Conservation (phyloP, 1,140 invertebrate species). For the Anadara kagoshimensis region DNA sequence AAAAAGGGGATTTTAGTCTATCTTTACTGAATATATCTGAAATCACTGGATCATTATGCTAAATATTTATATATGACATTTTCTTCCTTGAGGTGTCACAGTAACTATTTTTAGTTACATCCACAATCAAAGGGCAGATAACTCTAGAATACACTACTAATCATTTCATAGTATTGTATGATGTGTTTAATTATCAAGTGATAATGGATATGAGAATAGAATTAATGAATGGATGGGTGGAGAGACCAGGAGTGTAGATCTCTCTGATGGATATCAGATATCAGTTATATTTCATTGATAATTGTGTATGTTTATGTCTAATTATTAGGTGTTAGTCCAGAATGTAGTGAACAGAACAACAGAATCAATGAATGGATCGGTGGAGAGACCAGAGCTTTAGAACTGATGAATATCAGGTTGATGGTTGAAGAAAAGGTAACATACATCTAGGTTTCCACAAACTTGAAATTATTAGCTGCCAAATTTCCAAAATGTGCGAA, state of each 20-base stretch:
- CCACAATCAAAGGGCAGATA: too few relatives aligned
- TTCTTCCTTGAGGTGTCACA: too few relatives aligned
- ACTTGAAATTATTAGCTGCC: too few relatives aligned
- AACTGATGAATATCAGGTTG: slow-evolving; percentile 54
- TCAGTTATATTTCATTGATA: neutral
- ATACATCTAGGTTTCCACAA: too few relatives aligned
- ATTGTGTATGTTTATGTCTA: neutral
- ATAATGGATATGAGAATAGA: slow-evolving; percentile 55
- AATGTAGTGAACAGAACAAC: slow-evolving; percentile 59
- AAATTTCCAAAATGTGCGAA: too few relatives aligned
- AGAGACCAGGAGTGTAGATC: slow-evolving; percentile 60
- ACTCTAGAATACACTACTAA: too few relatives aligned
- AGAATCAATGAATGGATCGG: slow-evolving; percentile 61
- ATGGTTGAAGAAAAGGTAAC: slow-evolving; percentile 60
- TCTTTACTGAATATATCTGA: too few relatives aligned
- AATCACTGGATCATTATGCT: too few relatives aligned
- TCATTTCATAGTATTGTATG: too few relatives aligned
- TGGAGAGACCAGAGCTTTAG: slow-evolving; percentile 63
- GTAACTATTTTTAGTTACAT: too few relatives aligned
- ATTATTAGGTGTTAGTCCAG: slow-evolving; percentile 51
- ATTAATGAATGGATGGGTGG: slow-evolving; percentile 63
- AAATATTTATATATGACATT: too few relatives aligned
- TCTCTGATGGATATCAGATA: slow-evolving; percentile 7
- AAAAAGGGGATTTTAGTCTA: too few relatives aligned
- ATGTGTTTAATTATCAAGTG: slow-evolving; percentile 35